Evolutionary conservation across 2,797 vertebrate genomes (phyloP).

Genomic region (Morus bassanus): DNA sequence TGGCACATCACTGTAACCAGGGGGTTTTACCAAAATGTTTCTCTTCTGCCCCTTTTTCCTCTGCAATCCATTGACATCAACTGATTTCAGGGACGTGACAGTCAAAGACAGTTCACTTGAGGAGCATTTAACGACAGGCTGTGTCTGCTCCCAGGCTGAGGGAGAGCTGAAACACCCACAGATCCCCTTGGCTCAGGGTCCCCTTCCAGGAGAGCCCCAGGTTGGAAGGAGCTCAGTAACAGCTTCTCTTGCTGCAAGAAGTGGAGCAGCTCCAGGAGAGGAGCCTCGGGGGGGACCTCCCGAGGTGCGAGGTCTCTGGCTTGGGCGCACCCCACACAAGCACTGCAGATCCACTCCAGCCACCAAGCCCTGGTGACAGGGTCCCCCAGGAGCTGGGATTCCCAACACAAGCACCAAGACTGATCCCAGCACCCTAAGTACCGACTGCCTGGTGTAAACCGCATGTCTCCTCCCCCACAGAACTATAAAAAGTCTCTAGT

Average conservation of each 20-base stretch:
- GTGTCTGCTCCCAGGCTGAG: background rate
- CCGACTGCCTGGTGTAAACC: background rate
- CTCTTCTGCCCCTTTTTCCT: background rate
- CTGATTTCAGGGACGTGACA: background rate
- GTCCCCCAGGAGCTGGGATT: background rate
- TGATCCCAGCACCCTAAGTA: background rate
- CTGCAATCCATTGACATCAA: background rate
- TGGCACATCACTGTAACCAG: rapidly evolving
- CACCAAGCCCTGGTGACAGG: rapidly evolving
- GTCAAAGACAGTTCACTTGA: background rate
- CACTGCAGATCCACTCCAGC: background rate
- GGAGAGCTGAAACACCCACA: background rate
- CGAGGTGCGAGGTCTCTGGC: too few species aligned
- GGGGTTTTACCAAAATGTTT: background rate
- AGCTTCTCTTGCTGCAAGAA: background rate
- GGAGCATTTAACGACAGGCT: background rate
- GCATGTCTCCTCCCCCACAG: background rate
- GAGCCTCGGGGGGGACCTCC: rapidly evolving
- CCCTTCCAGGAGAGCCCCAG: background rate
- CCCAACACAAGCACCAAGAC: background rate
- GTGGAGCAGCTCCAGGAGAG: background rate
- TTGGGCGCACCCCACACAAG: background rate
- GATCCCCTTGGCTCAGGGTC: background rate
- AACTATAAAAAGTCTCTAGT: background rate
- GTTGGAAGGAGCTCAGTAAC: background rate